Base-by-base conservation (phyloP, 2,888 invertebrate genomes). In the Lochmaea crataegi region DNA sequence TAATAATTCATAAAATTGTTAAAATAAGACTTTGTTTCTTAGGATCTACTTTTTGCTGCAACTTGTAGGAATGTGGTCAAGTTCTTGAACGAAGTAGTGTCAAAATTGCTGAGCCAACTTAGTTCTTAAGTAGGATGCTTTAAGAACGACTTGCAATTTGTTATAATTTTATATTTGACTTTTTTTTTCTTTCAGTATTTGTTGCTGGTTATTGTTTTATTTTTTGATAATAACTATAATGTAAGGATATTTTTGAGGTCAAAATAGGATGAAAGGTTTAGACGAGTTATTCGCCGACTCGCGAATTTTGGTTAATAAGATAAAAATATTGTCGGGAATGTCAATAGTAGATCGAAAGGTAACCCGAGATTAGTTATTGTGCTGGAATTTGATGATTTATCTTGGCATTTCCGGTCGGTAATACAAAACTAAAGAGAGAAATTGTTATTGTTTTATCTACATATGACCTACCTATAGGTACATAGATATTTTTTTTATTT, bases 41-140 rank as follows among this genome's bases (percentile, higher is more conserved):
- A 10, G 83, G 83, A 76, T 82, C 85, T 85, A 83, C 82, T 85
- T 85, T 83, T 82, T 78, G 80, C 66, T 80, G 76, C 80, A 77
- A 78, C 79, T 79, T 80, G 81, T 81, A 76, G 82, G 83, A 83
- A 84, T 83, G 83, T 78, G 71, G 60, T 63, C 42, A 63, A 63
- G 38, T 42, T 63, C 61, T 58, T 42, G 5, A 45, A 53, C 32
- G 70, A 64, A 32, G 70, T 32, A 42, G 18, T 65, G 70, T 70
- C 70, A 64, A 70, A 70, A n/a, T 57, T 26, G 64, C 41, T 38
- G 16, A 64, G 64, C 70, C n/a, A 70, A 64, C 53, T 64, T 64
- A 16, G 18, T 12, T 41, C 64, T 70, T 64, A 61, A 14, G 51
- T 18, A 48, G 9, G 16, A 16, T 16, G 14, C 11, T 41, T 26